Percentiles rank a stretch among this genome's conserved stretches.
Conservation (phyloP, 2,113 vertebrate genomes). For the Indicator indicator region DNA sequence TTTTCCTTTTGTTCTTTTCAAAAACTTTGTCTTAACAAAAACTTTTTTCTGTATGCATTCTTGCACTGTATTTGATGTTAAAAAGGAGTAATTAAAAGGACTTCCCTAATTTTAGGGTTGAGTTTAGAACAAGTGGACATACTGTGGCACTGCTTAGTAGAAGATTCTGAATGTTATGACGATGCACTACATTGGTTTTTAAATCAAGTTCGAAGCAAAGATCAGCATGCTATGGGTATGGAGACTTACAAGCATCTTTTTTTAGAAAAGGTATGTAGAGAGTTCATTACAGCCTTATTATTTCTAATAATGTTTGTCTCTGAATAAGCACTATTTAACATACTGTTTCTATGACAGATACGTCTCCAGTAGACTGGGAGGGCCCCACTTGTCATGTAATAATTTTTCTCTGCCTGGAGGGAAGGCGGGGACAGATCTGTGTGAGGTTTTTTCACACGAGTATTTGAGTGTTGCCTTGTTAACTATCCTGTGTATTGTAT, state of each 20-base stretch:
- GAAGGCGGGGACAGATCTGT: neutral
- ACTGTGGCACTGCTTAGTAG: conserved; percentile 97
- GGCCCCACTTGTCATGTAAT: neutral
- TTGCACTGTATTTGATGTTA: neutral
- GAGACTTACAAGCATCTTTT: conserved; percentile 99
- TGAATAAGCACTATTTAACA: neutral
- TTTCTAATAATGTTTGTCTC: neutral
- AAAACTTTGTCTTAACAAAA: neutral
- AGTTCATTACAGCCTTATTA: neutral
- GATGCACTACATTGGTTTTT: conserved; percentile 99
- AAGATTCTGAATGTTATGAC: conserved; percentile 96
- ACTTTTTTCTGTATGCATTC: neutral
- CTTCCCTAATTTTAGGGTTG: conserved; percentile 79
- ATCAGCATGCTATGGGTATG: conserved; percentile 99
- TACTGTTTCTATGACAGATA: neutral
- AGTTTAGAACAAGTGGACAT: conserved; percentile 99
- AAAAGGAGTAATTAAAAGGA: neutral
- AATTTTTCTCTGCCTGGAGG: neutral
- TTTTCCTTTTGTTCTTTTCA: neutral
- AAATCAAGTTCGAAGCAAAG: conserved; percentile 99
- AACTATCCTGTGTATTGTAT: neutral
- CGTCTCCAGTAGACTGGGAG: neutral
- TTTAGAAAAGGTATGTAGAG: conserved; percentile 90
- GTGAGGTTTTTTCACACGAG: neutral
- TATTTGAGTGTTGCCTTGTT: neutral